These are phyloP conservation scores for Pogonocichla stellata DNA, from an alignment of 2,113 vertebrate genomes.

Conservation along the genomic window DNA sequence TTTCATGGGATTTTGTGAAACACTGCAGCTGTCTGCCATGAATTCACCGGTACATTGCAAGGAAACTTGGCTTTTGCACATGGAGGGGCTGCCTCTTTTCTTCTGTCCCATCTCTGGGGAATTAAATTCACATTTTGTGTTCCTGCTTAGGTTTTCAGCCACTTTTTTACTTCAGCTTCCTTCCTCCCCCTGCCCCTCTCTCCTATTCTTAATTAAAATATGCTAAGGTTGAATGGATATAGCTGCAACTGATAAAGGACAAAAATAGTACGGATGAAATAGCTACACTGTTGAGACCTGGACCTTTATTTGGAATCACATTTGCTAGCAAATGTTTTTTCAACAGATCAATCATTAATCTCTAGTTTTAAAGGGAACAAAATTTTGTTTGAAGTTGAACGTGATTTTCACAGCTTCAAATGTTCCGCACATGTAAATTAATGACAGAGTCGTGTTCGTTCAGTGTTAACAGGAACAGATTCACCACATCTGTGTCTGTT, in stretches of 20 bases:
- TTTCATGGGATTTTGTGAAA: neutral
- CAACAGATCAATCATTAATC: neutral
- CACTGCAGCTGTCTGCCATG: neutral
- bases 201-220: neutral
- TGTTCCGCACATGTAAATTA: neutral
- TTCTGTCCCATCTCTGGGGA: neutral
- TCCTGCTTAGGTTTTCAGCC: neutral
- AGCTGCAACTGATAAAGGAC: neutral
- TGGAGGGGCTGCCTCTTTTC: neutral
- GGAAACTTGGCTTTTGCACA: constrained; percentile 24
- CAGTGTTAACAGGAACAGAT: neutral
- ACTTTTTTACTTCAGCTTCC: neutral
- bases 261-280: neutral
- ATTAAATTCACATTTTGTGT: neutral
- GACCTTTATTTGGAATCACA: neutral
- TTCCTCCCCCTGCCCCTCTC: neutral
- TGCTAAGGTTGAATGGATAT: neutral
- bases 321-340: neutral
- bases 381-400: neutral
- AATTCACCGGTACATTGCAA: fast-evolving
- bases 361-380: neutral
- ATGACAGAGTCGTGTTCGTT: neutral
- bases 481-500: neutral
- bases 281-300: neutral
- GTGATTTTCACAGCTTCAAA: neutral